Percentiles rank a stretch among this genome's conserved stretches.
These are phyloP conservation scores for Bufo bufo DNA, from an alignment of 2,113 vertebrate genomes.

Conservation along the genomic window DNA sequence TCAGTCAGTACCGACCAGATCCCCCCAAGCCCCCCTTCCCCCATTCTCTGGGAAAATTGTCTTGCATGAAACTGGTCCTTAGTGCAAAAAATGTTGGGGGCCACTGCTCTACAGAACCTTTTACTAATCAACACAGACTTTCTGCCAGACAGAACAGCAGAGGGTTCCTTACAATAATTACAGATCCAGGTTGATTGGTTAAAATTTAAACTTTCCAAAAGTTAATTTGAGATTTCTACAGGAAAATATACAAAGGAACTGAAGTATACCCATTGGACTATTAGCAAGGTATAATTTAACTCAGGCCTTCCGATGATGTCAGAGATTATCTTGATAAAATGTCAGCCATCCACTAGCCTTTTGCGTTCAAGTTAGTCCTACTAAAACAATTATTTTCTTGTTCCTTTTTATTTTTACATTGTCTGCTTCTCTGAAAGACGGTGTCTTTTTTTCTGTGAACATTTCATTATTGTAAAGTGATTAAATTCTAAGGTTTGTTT, in stretches of 20 bases:
- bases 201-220: slow-evolving; percentile 60
- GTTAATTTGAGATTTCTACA: slow-evolving; percentile 59
- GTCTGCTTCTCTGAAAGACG: slow-evolving; percentile 10
- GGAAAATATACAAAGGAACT: slow-evolving; percentile 65
- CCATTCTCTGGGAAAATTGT: too few species aligned
- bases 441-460: slow-evolving; percentile 21
- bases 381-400: slow-evolving; percentile 50
- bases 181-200: slow-evolving; percentile 56
- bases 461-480: slow-evolving; percentile 33
- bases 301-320: slow-evolving; percentile 58
- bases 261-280: slow-evolving; percentile 52
- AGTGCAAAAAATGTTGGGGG: too few species aligned
- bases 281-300: slow-evolving; percentile 61
- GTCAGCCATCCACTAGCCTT: background rate
- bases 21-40: too few species aligned
- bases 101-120: slow-evolving; percentile 13
- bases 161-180: slow-evolving; percentile 21
- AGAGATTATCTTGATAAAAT: slow-evolving; percentile 61
- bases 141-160: slow-evolving; percentile 16
- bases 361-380: slow-evolving; percentile 10
- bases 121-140: slow-evolving; percentile 8
- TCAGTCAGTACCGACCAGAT: too few species aligned
- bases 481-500: slow-evolving; percentile 33
- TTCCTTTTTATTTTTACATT: slow-evolving; percentile 34
- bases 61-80: too few species aligned